A percentile compares a stretch with the other conserved stretches of the same genome.
phyloP scores from a whole-genome alignment of 2,888 invertebrate species.

The Acheta domesticus region DNA sequence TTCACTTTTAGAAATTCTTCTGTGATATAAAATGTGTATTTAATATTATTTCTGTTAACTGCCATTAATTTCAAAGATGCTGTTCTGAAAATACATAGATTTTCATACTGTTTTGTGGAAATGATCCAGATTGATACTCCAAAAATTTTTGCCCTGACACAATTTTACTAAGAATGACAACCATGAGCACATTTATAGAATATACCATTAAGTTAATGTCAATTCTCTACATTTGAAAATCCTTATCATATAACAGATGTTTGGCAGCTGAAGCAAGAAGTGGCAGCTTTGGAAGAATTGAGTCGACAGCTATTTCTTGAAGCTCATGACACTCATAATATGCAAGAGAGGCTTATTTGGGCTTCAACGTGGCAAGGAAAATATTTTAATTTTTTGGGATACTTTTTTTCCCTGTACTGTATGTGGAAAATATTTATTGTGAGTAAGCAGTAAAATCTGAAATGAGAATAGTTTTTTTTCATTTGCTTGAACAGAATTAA shows the following conservation, averaged over 20 bases:
- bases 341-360: constrained; percentile 90
- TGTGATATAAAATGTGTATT: too few relatives aligned
- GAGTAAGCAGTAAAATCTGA: constrained; percentile 48
- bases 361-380: constrained; percentile 94
- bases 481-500: neutral
- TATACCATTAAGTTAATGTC: too few relatives aligned
- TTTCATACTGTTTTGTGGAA: too few relatives aligned
- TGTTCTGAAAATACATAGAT: too few relatives aligned
- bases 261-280: constrained; percentile 77
- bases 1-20: too few relatives aligned
- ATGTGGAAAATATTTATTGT: constrained; percentile 99
- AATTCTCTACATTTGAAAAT: too few relatives aligned
- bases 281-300: constrained; percentile 84
- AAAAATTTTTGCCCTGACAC: too few relatives aligned
- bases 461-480: neutral
- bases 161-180: too few relatives aligned
- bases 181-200: too few relatives aligned
- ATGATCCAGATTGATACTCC: too few relatives aligned
- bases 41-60: too few relatives aligned
- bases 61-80: too few relatives aligned
- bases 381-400: constrained; percentile 97
- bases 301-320: constrained; percentile 94
- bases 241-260: constrained; percentile 57
- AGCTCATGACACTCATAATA: constrained; percentile 86
- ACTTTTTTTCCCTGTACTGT: constrained; percentile 98